A percentile compares a stretch with the other conserved stretches of the same genome.
phyloP scores from a whole-genome alignment of 2,113 vertebrate species.

The Hemichromis elongatus region DNA sequence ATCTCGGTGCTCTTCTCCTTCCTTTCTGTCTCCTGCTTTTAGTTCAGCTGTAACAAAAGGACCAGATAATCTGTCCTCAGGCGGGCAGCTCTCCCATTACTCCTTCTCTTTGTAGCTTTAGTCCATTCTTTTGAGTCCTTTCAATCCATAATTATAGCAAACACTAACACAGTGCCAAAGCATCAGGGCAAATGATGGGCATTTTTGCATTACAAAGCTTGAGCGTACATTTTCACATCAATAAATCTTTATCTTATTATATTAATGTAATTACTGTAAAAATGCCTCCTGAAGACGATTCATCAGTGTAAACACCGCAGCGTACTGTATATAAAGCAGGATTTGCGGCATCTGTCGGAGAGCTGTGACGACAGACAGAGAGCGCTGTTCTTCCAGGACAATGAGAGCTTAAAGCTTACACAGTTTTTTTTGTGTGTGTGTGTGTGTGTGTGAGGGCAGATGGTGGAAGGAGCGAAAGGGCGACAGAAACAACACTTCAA shows the following conservation, averaged over 20 bases:
- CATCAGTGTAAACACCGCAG: not conserved
- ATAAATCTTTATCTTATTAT: conserved; percentile 35
- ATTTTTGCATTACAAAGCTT: conserved; percentile 35
- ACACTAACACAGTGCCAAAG: conserved; percentile 35
- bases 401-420: not conserved
- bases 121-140: conserved; percentile 47
- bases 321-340: not conserved
- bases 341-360: not conserved
- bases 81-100: conserved; percentile 31
- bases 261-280: not conserved
- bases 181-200: conserved; percentile 6
- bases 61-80: conserved; percentile 56
- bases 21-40: conserved; percentile 17
- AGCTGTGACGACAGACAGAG: conserved; percentile 6
- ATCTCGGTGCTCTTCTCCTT: conserved; percentile 10
- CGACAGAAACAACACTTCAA: conserved; percentile 38
- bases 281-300: not conserved
- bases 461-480: conserved; percentile 37
- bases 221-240: conserved; percentile 21
- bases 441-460: no score
- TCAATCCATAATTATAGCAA: conserved; percentile 57
- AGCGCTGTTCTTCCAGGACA: conserved; percentile 5
- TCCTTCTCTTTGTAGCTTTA: conserved; percentile 41
- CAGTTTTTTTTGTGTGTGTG: not conserved
- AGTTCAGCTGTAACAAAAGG: conserved; percentile 39